These are phyloP conservation scores for Dryas iulia DNA, from an alignment of 1,140 invertebrate species.

Conservation along the genomic window DNA sequence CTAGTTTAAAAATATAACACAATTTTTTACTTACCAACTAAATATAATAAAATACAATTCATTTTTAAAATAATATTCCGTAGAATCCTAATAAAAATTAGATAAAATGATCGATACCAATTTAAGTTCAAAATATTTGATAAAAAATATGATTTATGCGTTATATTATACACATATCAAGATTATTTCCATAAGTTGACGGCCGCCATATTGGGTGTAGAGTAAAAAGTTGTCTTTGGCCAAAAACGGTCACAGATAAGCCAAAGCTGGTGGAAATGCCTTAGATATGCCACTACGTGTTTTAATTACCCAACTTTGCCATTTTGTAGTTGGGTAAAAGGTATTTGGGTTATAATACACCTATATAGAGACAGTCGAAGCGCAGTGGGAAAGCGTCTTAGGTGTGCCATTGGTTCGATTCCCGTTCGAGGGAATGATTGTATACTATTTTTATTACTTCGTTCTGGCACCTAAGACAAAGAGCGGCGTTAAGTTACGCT, in stretches of 20 bases:
- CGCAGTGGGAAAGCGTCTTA: too few species aligned
- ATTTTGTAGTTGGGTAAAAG: constrained; percentile 35
- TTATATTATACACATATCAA: constrained; percentile 51
- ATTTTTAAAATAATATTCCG: not conserved
- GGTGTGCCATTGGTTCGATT: too few species aligned
- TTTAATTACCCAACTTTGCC: constrained; percentile 34
- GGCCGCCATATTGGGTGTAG: constrained; percentile 41
- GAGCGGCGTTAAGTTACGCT: too few species aligned
- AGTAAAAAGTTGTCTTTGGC: constrained; percentile 53
- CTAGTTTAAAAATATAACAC: too few species aligned
- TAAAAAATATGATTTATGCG: constrained; percentile 40
- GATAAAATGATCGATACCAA: constrained; percentile 25
- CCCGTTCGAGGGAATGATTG: too few species aligned
- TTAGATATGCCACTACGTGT: constrained; percentile 44
- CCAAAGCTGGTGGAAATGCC: constrained; percentile 38
- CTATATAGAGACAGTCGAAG: not conserved
- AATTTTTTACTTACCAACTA: too few species aligned
- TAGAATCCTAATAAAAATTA: not conserved
- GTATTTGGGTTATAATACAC: constrained; percentile 16
- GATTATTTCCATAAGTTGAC: constrained; percentile 52
- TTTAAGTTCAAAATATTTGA: constrained; percentile 22
- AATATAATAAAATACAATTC: too few species aligned
- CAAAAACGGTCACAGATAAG: constrained; percentile 47
- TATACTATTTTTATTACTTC: too few species aligned
- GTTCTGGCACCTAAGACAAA: too few species aligned